These are phyloP conservation scores for Orchesella cincta DNA, from an alignment of 1,140 invertebrate species.

Conservation along the genomic window DNA sequence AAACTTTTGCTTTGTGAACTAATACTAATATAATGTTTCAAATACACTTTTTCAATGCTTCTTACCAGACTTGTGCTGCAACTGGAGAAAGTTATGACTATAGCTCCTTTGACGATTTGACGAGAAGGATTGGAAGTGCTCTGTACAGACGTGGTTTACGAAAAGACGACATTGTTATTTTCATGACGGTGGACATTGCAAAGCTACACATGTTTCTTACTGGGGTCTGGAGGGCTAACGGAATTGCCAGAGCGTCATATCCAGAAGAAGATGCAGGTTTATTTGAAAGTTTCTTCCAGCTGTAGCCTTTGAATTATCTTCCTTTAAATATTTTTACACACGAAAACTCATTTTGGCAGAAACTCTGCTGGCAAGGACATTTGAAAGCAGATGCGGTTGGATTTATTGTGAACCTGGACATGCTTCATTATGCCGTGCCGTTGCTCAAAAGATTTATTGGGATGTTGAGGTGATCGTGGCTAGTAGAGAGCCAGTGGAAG, in stretches of 20 bases:
- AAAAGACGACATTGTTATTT: slow-evolving; percentile 43
- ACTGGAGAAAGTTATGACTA: slow-evolving; percentile 28
- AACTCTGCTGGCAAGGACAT: slow-evolving; percentile 20
- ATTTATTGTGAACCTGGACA: slow-evolving; percentile 36
- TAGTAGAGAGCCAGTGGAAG: slow-evolving; percentile 22
- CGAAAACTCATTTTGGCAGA: slow-evolving; percentile 15
- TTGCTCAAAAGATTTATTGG: slow-evolving; percentile 26
- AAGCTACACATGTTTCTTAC: slow-evolving; percentile 32
- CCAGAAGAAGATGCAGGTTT: slow-evolving; percentile 42
- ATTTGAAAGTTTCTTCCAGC: too few species aligned
- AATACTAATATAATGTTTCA: not conserved
- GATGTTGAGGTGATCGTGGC: slow-evolving; percentile 42
- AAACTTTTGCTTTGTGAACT: not conserved
- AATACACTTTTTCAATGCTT: not conserved
- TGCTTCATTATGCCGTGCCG: not conserved
- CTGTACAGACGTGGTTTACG: slow-evolving; percentile 42
- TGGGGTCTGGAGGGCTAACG: slow-evolving; percentile 47
- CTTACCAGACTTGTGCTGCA: not conserved
- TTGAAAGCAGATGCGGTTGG: slow-evolving; percentile 33
- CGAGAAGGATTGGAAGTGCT: slow-evolving; percentile 34
- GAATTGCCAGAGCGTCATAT: slow-evolving; percentile 29
- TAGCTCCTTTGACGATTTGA: slow-evolving; percentile 28
- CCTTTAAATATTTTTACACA: not conserved
- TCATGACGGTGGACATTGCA: slow-evolving; percentile 32
- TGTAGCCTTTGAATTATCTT: too few species aligned